Base-by-base conservation (phyloP, 2,797 vertebrate species). In the Myotis daubentonii region DNA sequence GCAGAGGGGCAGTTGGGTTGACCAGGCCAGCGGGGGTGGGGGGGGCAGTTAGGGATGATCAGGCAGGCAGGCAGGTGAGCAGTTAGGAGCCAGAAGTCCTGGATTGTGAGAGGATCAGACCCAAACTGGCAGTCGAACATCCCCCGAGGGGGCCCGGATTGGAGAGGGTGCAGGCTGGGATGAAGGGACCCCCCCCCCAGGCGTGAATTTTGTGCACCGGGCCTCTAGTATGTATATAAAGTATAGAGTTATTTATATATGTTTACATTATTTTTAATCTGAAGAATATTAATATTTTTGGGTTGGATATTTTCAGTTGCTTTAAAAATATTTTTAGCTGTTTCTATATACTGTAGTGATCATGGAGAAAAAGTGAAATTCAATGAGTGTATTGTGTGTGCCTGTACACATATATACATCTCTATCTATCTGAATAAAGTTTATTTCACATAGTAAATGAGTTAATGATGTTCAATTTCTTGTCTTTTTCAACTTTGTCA, bases 231-330 rank as follows among this genome's bases (percentile, higher is more conserved):
- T 70, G 6, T 71, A n/a, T 17, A 65, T 41, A 49, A 1, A 82
- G 6, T 25, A 83, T 19, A 70, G 30, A 36, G 4, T 47, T 68
- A 7, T 33, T 8, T 23, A 28, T 74, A 6, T 23, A 22, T 51
- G 20, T 38, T 75, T 62, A 44, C 65, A 28, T 82, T 80, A 55
- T 36, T 84, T 94, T 89, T 78, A 82, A 89, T 49, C 22, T 88
- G 12, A 16, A 23, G 8, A 49, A 81, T 88, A 84, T 84, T 65
- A 51, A 30, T 51, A 51, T 76, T 88, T 88, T 91, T 23, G 36
- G 0, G 6, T 83, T 89, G 44, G 13, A 36, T 89, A 89, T 90
- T 75, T 95, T 83, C 57, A 81, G 19, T 57, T 81, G 36, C 15
- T 83, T 62, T 17, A 83, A 81, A 62, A 25, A 70, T 16, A 12